Conservation (phyloP, 2,797 vertebrate genomes). For the Staurois parvus region DNA sequence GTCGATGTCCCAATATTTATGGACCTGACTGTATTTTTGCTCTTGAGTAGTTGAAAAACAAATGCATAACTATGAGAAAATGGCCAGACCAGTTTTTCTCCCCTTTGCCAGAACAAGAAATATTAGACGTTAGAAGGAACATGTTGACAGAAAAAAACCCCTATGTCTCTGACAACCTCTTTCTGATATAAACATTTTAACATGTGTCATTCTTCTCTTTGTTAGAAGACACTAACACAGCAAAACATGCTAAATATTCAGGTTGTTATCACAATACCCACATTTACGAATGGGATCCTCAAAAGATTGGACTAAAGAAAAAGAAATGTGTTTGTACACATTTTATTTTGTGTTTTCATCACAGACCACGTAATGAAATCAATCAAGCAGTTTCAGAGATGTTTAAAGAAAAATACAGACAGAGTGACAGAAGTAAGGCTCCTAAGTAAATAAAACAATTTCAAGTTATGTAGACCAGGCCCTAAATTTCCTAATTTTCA, state of each 20-base stretch:
- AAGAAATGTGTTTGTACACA: no score
- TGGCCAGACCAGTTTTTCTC: neutral
- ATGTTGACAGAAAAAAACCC: neutral
- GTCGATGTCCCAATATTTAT: no score
- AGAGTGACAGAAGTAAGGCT: neutral
- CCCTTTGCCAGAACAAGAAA: neutral
- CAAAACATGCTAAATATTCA: slow-evolving; percentile 7
- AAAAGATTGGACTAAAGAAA: neutral
- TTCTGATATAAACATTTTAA: neutral
- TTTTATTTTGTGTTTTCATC: neutral
- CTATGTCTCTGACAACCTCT: neutral
- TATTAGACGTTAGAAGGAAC: neutral
- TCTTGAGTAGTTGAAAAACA: neutral
- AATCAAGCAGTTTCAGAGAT: no score
- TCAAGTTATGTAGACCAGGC: neutral
- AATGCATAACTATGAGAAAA: neutral
- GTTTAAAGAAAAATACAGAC: neutral
- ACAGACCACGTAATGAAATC: neutral
- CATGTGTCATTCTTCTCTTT: neutral
- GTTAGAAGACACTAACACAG: neutral
- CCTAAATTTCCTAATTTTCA: neutral
- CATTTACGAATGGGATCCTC: neutral
- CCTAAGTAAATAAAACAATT: neutral
- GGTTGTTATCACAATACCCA: neutral
- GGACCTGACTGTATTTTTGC: no score